Evolutionary conservation across 2,797 vertebrate species (phyloP).

Genomic region (Apodemus agrarius): DNA sequence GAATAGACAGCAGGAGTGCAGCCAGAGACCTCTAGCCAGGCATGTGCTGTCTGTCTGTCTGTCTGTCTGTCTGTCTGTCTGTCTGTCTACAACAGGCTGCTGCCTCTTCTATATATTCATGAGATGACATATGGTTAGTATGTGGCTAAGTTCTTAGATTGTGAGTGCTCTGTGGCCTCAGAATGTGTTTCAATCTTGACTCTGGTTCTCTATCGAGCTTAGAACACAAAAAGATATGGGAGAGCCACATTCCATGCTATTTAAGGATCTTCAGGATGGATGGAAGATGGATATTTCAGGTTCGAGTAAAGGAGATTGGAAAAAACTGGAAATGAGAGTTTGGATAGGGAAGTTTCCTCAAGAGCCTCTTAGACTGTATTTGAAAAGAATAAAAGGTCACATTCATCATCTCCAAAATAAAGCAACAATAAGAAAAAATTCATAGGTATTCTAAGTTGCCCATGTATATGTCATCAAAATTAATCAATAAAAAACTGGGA

Average conservation of each 20-base stretch:
- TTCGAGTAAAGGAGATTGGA: not conserved
- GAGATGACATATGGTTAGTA: not conserved
- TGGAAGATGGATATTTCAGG: not conserved
- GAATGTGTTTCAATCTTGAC: conserved; percentile 8
- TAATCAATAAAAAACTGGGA: not conserved
- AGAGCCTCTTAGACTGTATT: not conserved
- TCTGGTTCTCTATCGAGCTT: not conserved
- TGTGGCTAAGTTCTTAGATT: not conserved
- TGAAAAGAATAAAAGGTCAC: conserved; percentile 49
- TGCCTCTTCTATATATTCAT: not conserved
- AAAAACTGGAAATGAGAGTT: conserved; percentile 41
- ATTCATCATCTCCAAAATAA: not conserved
- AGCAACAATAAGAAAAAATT: conserved; percentile 26
- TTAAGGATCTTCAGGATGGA: conserved; percentile 16
- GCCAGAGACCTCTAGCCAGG: not conserved
- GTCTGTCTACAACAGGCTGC: not conserved
- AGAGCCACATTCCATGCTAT: not conserved
- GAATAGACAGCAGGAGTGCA: not conserved
- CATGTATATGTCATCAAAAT: not conserved
- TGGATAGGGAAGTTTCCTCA: conserved; percentile 15
- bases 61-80: not conserved
- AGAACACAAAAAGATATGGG: not conserved
- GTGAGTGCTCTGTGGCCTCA: not conserved
- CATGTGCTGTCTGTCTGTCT: not conserved
- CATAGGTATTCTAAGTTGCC: not conserved